Conservation (phyloP, 2,113 vertebrate genomes). For the Anhinga anhinga region DNA sequence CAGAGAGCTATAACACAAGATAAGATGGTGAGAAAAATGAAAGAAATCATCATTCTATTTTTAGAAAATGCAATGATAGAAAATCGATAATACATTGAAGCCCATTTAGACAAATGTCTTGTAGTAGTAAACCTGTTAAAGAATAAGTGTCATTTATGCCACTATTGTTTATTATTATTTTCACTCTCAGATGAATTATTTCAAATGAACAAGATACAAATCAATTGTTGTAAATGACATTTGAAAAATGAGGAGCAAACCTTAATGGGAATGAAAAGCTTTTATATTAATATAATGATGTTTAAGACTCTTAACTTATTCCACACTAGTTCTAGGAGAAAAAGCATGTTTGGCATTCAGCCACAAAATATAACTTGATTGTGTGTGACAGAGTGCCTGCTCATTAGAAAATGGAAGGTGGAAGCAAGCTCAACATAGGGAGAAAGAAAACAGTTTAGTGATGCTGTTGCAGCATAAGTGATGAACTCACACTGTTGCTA, state of each 20-base stretch:
- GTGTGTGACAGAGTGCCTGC: background rate
- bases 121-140: constrained; percentile 34
- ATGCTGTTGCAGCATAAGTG: background rate
- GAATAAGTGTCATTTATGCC: background rate
- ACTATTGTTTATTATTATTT: constrained; percentile 16
- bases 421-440: background rate
- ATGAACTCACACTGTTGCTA: background rate
- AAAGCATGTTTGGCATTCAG: background rate
- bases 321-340: background rate
- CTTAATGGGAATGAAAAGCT: constrained; percentile 21
- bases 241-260: constrained; percentile 5
- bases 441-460: background rate
- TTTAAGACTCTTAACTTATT: constrained; percentile 10
- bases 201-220: constrained; percentile 33
- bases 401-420: background rate
- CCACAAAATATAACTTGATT: background rate
- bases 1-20: background rate
- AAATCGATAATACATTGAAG: constrained; percentile 34
- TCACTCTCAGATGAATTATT: constrained; percentile 17
- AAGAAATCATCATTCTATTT: constrained; percentile 47
- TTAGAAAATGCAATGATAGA: constrained; percentile 23
- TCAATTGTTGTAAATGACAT: background rate
- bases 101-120: constrained; percentile 28
- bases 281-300: background rate
- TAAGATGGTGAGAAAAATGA: background rate